These are phyloP conservation scores for Forficula auricularia DNA, from an alignment of 1,140 invertebrate genomes.

Conservation along the genomic window DNA sequence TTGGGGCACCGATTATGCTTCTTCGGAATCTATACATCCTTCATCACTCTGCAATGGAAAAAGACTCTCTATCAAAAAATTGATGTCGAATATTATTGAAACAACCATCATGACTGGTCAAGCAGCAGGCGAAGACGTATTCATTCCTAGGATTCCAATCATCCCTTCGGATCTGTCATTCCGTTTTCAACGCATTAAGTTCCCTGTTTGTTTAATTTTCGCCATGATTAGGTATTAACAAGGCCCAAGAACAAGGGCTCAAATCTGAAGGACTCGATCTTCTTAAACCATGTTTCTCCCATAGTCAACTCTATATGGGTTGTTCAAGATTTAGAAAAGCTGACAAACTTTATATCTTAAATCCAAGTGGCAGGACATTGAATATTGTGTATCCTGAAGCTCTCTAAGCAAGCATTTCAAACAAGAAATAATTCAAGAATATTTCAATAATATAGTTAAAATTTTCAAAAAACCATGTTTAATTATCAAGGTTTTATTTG, in stretches of 20 bases:
- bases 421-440: not conserved
- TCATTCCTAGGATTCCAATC: slow-evolving; percentile 26
- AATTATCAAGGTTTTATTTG: too few species aligned
- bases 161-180: slow-evolving; percentile 23
- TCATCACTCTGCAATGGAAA: slow-evolving; percentile 28
- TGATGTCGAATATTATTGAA: slow-evolving; percentile 25
- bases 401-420: slow-evolving; percentile 8
- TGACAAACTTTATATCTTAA: slow-evolving; percentile 14
- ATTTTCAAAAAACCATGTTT: too few species aligned
- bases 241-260: slow-evolving; percentile 31
- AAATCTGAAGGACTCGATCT: slow-evolving; percentile 23
- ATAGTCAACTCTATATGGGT: slow-evolving; percentile 26
- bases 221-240: slow-evolving; percentile 33
- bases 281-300: slow-evolving; percentile 23
- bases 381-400: slow-evolving; percentile 15
- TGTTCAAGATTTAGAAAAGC: slow-evolving; percentile 15
- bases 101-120: slow-evolving; percentile 26
- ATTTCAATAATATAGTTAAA: too few species aligned
- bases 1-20: too few species aligned
- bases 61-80: slow-evolving; percentile 22
- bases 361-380: slow-evolving; percentile 14
- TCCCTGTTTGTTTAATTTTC: slow-evolving; percentile 29
- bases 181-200: slow-evolving; percentile 25
- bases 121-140: slow-evolving; percentile 26
- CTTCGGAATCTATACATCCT: slow-evolving; percentile 24